Evolutionary conservation across 2,113 vertebrate species (phyloP), one percentile per base, ranked within the genome.

Genomic region (Perca schrenkii): DNA sequence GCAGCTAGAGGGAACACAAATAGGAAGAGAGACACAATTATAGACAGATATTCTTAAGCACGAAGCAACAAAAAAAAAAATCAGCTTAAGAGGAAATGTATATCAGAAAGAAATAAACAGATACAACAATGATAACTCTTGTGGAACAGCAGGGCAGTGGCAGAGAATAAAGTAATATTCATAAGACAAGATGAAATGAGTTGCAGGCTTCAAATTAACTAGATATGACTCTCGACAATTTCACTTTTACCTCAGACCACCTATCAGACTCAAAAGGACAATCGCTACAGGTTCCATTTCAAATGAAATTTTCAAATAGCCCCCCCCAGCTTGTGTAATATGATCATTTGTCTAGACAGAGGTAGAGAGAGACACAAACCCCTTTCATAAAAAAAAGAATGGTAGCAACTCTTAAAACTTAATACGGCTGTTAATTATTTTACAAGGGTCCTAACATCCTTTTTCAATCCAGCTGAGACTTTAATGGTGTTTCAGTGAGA

Each of bases 1-100:
- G 97, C 97, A 84, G 97, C 98, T 99, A 19, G 36, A 88, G 64
- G 31, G 36, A 43, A 86, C 21, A 64, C 19, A 84, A 31, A 82
- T 28, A 76, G 36, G 43, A 53, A 52, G 19, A 77, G 11, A 49
- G 64, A 60, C 17, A 53, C 43, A 15, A 5, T 25, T 28, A 70
- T 25, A 80, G 17, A 53, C 16, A 53, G 2, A 43, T 65, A 1
- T 7, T 63, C 11, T 43, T 22, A 16, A 57, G 34, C 28, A 77
- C 22, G 2, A 72, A 28, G 13, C 10, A 31, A 31, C 10, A 34
- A 34, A 40, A 40, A 40, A 36, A 83, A 76, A 81, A 28, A 28
- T 11, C 15, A 10, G 43, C 34, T 58, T 19, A 54, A 21, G 15
- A 47, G 13, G 40, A 82, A n/a, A 43, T 11, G 11, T 46, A 36